A percentile compares a stretch with the other conserved stretches of the same genome.
Evolutionary conservation across 2,113 vertebrate species (phyloP).

Genomic region (Helogale parvula): DNA sequence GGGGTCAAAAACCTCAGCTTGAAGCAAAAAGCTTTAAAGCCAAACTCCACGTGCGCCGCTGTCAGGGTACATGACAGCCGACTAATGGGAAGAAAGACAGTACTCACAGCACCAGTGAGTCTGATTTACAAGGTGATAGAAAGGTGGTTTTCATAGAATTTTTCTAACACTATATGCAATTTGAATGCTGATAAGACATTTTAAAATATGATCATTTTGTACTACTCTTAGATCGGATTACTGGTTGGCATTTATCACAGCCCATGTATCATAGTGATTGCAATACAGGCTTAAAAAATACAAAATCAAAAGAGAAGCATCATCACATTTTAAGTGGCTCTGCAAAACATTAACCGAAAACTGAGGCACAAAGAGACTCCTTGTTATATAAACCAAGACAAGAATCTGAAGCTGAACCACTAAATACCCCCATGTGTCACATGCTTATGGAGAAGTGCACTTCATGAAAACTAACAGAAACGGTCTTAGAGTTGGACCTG

Average conservation of each 20-base stretch:
- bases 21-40: constrained; percentile 46
- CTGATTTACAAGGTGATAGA: neutral
- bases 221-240: neutral
- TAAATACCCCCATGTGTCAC: neutral
- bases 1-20: constrained; percentile 50
- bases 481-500: neutral
- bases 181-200: neutral
- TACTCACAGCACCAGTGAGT: neutral
- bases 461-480: neutral
- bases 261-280: neutral
- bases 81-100: neutral
- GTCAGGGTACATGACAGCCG: neutral
- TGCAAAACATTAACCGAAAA: constrained; percentile 28
- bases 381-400: neutral
- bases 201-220: constrained; percentile 1
- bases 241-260: neutral
- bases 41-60: neutral
- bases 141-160: neutral
- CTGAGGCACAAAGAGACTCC: constrained; percentile 18
- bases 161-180: neutral
- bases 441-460: neutral
- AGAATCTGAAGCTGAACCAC: neutral
- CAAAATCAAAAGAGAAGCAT: neutral
- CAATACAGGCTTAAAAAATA: neutral
- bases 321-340: neutral